Percentiles rank a stretch among this genome's conserved stretches.
These are phyloP conservation scores for Marronus borbonicus DNA, from an alignment of 2,888 invertebrate species.

Conservation along the genomic window DNA sequence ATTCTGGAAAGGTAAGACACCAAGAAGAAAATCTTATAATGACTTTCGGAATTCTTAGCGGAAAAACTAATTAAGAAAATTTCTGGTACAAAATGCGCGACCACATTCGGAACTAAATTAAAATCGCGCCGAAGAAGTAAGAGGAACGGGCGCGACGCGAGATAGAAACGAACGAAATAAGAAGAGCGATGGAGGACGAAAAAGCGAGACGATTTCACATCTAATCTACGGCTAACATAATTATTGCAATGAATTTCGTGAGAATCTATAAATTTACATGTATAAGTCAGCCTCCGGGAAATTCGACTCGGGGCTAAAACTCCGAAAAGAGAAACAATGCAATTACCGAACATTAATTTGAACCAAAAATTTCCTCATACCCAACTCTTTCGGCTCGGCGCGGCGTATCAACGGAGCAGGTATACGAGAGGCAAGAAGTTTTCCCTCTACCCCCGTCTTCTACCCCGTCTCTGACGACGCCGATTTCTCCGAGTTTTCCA, in stretches of 20 bases:
- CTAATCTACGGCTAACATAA: constrained; percentile 48
- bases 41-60: constrained; percentile 46
- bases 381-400: constrained; percentile 46
- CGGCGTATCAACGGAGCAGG: constrained; percentile 33
- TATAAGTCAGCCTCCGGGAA: constrained; percentile 44
- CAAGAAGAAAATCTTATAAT: constrained; percentile 38
- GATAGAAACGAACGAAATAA: constrained; percentile 31
- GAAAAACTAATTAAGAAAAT: constrained; percentile 48
- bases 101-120: constrained; percentile 46
- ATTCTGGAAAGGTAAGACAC: constrained; percentile 13
- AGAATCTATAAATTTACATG: constrained; percentile 50
- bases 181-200: constrained; percentile 33
- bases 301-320: constrained; percentile 38
- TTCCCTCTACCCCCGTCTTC: constrained; percentile 20
- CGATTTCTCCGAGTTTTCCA: constrained; percentile 54
- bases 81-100: constrained; percentile 41
- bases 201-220: constrained; percentile 39
- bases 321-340: constrained; percentile 48
- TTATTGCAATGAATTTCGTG: constrained; percentile 48
- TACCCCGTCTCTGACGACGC: neutral
- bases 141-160: constrained; percentile 13
- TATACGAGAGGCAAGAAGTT: constrained; percentile 17
- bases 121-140: constrained; percentile 27
- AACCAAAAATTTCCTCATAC: constrained; percentile 44
- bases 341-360: constrained; percentile 51